These are phyloP conservation scores for Thyatira batis DNA, from an alignment of 2,888 invertebrate genomes.

Conservation along the genomic window DNA sequence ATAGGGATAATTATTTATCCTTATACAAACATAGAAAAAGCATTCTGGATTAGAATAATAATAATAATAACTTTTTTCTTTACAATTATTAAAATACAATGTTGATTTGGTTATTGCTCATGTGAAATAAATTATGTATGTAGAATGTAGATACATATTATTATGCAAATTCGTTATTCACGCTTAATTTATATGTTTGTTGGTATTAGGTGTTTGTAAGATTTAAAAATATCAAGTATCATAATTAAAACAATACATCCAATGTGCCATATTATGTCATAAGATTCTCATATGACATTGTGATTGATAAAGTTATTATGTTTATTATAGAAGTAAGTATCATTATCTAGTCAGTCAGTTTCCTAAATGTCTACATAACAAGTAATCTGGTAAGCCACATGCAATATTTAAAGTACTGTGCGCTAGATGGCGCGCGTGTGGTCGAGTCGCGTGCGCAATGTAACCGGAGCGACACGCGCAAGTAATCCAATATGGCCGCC, in stretches of 20 bases:
- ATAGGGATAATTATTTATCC: constrained; percentile 57
- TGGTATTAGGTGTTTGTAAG: too few species aligned
- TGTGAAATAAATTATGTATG: too few species aligned
- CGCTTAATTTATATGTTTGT: too few species aligned
- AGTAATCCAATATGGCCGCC: constrained; percentile 79
- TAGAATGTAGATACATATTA: too few species aligned
- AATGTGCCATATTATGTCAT: too few species aligned
- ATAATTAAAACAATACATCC: too few species aligned
- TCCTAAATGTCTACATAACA: constrained; percentile 34
- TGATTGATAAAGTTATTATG: not conserved
- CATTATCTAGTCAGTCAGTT: constrained; percentile 20
- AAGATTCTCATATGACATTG: too few species aligned
- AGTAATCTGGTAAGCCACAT: constrained; percentile 51
- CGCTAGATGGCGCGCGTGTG: constrained; percentile 79
- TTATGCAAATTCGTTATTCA: too few species aligned
- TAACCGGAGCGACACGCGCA: constrained; percentile 79
- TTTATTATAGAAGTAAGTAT: not conserved
- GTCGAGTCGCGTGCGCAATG: constrained; percentile 79
- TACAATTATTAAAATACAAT: constrained; percentile 18
- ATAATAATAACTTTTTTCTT: constrained; percentile 34
- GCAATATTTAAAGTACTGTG: constrained; percentile 48
- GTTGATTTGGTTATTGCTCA: too few species aligned
- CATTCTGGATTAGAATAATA: constrained; percentile 37
- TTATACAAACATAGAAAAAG: constrained; percentile 42
- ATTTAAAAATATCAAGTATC: too few species aligned